These are phyloP conservation scores for Phytoseiulus persimilis DNA, from an alignment of 2,888 invertebrate species.

Conservation along the genomic window DNA sequence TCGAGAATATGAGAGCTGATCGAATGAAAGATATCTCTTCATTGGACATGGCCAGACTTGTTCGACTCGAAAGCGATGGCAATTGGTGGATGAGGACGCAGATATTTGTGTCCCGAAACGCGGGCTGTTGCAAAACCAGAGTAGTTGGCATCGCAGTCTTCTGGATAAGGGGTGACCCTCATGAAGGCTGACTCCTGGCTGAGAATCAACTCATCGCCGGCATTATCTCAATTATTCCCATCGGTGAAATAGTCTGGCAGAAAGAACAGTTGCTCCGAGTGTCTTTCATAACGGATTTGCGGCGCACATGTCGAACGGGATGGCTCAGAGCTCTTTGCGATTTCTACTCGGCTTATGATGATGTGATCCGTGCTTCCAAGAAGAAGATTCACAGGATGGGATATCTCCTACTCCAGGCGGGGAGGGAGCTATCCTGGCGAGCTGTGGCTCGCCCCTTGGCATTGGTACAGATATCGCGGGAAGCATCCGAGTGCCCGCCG, in stretches of 20 bases:
- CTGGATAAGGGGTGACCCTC: neutral
- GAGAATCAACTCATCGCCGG: neutral
- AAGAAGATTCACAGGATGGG: neutral
- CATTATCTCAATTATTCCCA: neutral
- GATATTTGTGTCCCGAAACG: neutral
- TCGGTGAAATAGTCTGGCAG: neutral
- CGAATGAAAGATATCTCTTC: no score
- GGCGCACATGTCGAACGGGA: no score
- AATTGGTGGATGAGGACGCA: no score
- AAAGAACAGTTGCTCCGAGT: no score
- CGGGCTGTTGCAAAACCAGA: neutral
- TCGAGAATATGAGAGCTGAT: no score
- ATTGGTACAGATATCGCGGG: constrained; percentile 54
- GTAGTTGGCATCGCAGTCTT: neutral
- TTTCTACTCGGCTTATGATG: no score
- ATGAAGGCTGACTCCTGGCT: neutral
- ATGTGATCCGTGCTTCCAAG: neutral
- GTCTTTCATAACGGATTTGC: no score
- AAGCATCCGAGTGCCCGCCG: constrained; percentile 54
- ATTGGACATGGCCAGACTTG: no score
- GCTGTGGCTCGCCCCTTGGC: constrained; percentile 52
- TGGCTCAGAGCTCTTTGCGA: no score
- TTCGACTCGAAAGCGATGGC: no score
- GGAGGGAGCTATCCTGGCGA: constrained; percentile 51
- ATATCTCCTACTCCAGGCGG: constrained; percentile 47